A percentile compares a stretch with the other conserved stretches of the same genome.
These are phyloP conservation scores for Xanthostigma xanthostigma DNA, from an alignment of 2,888 invertebrate species.

Conservation along the genomic window DNA sequence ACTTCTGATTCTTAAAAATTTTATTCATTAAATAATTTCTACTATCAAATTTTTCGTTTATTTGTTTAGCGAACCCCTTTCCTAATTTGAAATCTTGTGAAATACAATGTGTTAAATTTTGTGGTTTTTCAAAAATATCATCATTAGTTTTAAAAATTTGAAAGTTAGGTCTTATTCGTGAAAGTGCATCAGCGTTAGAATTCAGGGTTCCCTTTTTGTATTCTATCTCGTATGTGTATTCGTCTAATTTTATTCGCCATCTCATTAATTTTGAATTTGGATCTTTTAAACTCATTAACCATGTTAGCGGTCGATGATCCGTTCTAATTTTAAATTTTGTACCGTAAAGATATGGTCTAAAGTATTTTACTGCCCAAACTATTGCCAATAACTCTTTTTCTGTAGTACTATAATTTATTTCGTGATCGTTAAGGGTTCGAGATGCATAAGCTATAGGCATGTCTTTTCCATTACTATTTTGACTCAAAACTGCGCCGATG, in stretches of 20 bases:
- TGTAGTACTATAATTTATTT: constrained; percentile 5
- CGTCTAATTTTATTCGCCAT: constrained; percentile 7
- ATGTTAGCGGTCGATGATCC: constrained; percentile 10
- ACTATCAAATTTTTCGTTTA: constrained; percentile 3
- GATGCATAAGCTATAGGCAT: constrained; percentile 8
- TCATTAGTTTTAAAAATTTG: background rate
- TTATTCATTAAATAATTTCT: constrained; percentile 3
- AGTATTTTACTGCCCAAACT: constrained; percentile 10
- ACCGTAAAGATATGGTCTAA: constrained; percentile 13
- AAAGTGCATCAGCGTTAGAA: too few species aligned
- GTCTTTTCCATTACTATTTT: constrained; percentile 6
- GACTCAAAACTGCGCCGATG: constrained; percentile 12
- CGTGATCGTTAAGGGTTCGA: constrained; percentile 4
- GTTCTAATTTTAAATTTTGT: constrained; percentile 10
- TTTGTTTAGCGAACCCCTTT: constrained; percentile 6
- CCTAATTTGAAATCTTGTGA: constrained; percentile 3
- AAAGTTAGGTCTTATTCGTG: constrained; percentile 1
- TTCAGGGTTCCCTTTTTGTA: too few species aligned
- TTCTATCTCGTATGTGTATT: too few species aligned
- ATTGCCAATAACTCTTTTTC: constrained; percentile 12
- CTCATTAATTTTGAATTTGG: constrained; percentile 7
- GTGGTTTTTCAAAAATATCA: constrained; percentile 3
- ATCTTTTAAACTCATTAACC: constrained; percentile 7
- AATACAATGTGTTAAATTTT: constrained; percentile 4
- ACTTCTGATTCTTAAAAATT: constrained; percentile 1